Conservation (phyloP, 2,888 invertebrate genomes). For the Microplitis manilae region DNA sequence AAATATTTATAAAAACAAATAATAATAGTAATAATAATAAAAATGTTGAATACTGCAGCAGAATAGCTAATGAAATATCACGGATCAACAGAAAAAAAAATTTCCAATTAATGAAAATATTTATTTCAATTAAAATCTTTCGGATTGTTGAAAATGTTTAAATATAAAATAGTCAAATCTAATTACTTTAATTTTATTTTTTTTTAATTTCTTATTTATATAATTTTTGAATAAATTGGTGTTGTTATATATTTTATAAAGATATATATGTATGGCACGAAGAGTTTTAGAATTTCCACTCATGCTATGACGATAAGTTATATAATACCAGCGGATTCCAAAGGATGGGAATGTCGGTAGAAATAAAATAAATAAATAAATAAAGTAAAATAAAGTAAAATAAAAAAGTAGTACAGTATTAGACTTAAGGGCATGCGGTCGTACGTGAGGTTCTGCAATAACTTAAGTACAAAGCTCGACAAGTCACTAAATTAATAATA, state of each 20-base stretch:
- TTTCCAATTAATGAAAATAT: too few relatives aligned
- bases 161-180: too few relatives aligned
- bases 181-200: too few relatives aligned
- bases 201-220: neutral
- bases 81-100: too few relatives aligned
- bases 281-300: slow-evolving; percentile 18
- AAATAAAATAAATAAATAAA: slow-evolving; percentile 21
- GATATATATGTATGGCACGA: neutral
- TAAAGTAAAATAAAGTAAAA: slow-evolving; percentile 9
- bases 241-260: neutral
- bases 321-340: slow-evolving; percentile 39
- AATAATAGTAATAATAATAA: too few relatives aligned
- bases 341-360: slow-evolving; percentile 26
- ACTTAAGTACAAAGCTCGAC: neutral
- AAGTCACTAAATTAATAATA: slow-evolving; percentile 31
- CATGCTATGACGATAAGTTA: slow-evolving; percentile 31
- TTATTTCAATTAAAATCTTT: too few relatives aligned
- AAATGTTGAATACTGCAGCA: too few relatives aligned
- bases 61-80: too few relatives aligned
- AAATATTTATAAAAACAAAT: too few relatives aligned
- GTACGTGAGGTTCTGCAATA: slow-evolving; percentile 17
- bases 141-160: too few relatives aligned
- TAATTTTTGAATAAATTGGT: neutral
- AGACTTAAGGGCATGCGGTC: slow-evolving; percentile 13
- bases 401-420: slow-evolving; percentile 14